Percentiles rank a stretch among this genome's conserved stretches.
Evolutionary conservation across 2,113 vertebrate species (phyloP).

Genomic region (Cephalopholis sonnerati): DNA sequence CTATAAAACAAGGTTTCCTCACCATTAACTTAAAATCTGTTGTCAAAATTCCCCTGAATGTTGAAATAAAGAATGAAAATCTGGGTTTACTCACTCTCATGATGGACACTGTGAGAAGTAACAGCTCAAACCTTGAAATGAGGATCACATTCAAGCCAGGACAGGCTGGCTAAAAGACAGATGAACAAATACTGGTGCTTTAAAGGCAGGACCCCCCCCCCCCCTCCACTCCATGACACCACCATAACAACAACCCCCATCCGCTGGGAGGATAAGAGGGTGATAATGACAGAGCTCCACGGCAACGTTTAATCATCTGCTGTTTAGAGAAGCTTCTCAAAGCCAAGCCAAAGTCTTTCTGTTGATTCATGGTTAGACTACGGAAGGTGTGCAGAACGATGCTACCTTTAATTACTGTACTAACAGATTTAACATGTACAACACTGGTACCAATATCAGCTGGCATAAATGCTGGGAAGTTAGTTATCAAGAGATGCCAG

Average conservation of each 20-base stretch:
- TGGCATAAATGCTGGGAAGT: no score
- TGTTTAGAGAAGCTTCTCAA: neutral
- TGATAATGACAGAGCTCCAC: neutral
- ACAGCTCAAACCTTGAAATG: conserved; percentile 19
- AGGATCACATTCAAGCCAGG: neutral
- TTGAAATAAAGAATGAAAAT: neutral
- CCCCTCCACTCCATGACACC: neutral
- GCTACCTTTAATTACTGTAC: neutral
- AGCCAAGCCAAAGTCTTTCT: neutral
- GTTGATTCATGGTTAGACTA: neutral
- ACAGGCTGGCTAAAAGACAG: conserved; percentile 24
- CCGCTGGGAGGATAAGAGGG: neutral
- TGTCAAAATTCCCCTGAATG: neutral
- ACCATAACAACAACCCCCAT: conserved; percentile 11
- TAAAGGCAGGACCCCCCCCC: conserved; percentile 12
- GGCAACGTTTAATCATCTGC: conserved; percentile 12
- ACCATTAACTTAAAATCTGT: neutral
- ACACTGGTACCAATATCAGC: neutral
- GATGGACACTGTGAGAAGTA: neutral
- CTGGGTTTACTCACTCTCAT: conserved; percentile 64
- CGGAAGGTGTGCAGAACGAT: neutral
- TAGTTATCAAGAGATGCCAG: no score
- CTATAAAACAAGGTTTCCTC: neutral
- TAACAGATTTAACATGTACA: neutral
- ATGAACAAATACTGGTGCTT: conserved; percentile 51